Evolutionary conservation across 2,888 invertebrate genomes (phyloP), one percentile per base, ranked within the genome.

Genomic region (Urechis unicinctus): DNA sequence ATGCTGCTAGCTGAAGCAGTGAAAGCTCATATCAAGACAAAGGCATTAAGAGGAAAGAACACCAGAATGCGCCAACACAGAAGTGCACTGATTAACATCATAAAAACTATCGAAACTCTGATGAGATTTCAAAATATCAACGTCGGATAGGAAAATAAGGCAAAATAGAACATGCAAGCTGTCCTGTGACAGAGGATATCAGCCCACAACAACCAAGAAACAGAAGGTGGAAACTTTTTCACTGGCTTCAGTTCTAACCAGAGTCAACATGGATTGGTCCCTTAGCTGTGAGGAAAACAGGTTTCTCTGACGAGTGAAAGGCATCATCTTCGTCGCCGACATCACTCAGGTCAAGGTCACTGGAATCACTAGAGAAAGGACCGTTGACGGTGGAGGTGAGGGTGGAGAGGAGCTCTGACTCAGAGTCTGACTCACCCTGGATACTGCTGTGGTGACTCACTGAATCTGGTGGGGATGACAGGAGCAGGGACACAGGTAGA

Each of bases 281-380:
- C 52, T 67, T 63, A 28, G 75, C 70, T 2, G 75, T 74, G 29
- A 75, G 60, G 45, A 62, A 62, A 30, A 62, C 61, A 13, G 61
- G 62, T 44, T 61, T 59, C 46, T 62, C 60, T 13, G 47, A 28
- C 21, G 41, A 24, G 9, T 59, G 61, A 30, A 60, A 60, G 25
- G 58, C 59, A 36, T 61, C 62, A 5, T 59, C 64, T n/a, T 53
- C 54, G n/a, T 44, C 31, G 1, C 24, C 47, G 6, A 3, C 29
- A 2, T 58, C 61, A 26, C 59, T 60, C 2, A 31, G 31, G 28
- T 59, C 59, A 13, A 45, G 81, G 44, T 84, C 85, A 62, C 84
- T 85, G 53, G 83, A 84, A 55, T 84, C 84, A 55, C 81, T 87
- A 54, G 87, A 87, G 77, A 90, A 88, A 57, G 90, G 78, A 79